Percentiles rank a stretch among this genome's conserved stretches.
Conservation (phyloP, 2,113 vertebrate species). For the Leptodactylus fuscus region DNA sequence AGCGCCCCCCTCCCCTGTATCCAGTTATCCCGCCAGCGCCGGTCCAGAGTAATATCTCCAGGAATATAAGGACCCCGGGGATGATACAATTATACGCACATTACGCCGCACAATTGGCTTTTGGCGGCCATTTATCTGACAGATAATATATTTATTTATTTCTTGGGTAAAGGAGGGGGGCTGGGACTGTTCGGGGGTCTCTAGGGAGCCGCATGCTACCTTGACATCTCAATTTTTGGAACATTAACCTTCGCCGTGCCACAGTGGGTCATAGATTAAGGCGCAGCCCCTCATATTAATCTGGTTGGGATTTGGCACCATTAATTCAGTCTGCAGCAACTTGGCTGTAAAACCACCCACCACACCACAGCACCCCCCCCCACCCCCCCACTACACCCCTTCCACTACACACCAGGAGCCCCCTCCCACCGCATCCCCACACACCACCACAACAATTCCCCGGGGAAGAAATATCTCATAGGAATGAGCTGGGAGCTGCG, state of each 20-base stretch:
- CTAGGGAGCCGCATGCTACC: background rate
- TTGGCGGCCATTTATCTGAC: slow-evolving; percentile 34
- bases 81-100: slow-evolving; percentile 54
- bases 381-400: no score
- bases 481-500: no score
- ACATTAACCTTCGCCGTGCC: background rate
- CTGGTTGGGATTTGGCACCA: background rate
- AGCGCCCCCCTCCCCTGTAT: slow-evolving; percentile 1
- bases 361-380: background rate
- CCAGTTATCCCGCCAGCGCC: slow-evolving; percentile 39
- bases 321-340: background rate
- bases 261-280: background rate
- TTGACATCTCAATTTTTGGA: background rate
- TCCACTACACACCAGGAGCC: no score
- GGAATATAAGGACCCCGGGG: slow-evolving; percentile 45
- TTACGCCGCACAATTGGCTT: slow-evolving; percentile 44
- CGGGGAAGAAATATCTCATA: no score
- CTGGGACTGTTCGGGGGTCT: background rate
- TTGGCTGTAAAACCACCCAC: background rate
- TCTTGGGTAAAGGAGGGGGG: background rate
- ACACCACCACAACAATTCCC: background rate
- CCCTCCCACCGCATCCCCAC: background rate
- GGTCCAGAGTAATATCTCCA: slow-evolving; percentile 47
- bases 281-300: background rate
- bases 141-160: slow-evolving; percentile 39